A percentile compares a stretch with the other conserved stretches of the same genome.
Conservation (phyloP, 1,140 invertebrate species). For the Eulimnadia texana region DNA sequence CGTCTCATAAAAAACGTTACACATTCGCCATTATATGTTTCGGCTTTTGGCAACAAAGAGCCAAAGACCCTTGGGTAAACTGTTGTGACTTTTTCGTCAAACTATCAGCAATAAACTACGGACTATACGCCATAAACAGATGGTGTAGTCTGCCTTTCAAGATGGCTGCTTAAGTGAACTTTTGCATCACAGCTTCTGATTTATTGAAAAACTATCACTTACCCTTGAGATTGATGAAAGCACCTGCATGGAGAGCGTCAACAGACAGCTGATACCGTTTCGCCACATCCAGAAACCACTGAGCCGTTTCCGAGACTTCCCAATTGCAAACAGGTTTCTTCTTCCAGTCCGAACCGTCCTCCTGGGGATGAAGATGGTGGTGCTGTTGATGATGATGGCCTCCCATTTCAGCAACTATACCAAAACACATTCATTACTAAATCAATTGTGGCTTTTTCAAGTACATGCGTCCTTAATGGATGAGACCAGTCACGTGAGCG, state of each 20-base stretch:
- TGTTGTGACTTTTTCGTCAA: too few species aligned
- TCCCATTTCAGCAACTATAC: too few species aligned
- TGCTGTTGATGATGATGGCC: too few species aligned
- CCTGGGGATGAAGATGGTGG: too few species aligned
- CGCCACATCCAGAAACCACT: conserved; percentile 16
- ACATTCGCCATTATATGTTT: neutral
- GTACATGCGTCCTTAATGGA: too few species aligned
- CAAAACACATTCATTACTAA: too few species aligned
- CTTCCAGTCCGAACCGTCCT: too few species aligned
- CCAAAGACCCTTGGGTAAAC: too few species aligned
- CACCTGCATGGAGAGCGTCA: conserved; percentile 10
- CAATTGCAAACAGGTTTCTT: conserved; percentile 15
- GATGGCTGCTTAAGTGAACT: neutral
- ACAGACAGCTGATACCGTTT: conserved; percentile 3
- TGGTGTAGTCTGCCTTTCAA: neutral
- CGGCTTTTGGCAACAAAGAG: neutral
- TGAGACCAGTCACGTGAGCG: too few species aligned
- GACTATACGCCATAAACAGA: too few species aligned
- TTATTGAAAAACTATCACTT: neutral
- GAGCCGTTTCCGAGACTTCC: conserved; percentile 7
- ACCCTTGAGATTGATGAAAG: conserved; percentile 15
- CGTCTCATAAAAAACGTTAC: neutral
- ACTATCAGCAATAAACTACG: too few species aligned
- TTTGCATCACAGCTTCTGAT: neutral
- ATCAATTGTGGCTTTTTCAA: too few species aligned